Evolutionary conservation across 2,888 invertebrate genomes (phyloP).

Genomic region (Drosophila nr. fundita): DNA sequence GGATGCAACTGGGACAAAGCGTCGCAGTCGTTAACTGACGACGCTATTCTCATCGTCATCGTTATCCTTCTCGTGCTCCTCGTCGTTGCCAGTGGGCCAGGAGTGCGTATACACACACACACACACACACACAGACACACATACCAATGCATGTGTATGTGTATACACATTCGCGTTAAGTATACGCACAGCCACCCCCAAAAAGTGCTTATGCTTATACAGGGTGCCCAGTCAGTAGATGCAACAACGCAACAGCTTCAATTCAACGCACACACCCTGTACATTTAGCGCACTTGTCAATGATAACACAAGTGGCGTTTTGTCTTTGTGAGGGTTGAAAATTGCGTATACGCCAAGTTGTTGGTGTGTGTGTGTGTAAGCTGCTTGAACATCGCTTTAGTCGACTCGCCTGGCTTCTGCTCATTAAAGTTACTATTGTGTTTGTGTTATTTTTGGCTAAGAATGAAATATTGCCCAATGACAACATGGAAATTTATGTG

Average conservation of each 20-base stretch:
- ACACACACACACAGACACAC: background rate
- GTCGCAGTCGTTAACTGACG: slow-evolving; percentile 77
- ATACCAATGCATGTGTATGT: background rate
- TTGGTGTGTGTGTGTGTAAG: slow-evolving; percentile 27
- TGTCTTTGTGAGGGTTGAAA: slow-evolving; percentile 69
- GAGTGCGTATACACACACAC: slow-evolving; percentile 39
- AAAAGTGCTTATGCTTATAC: slow-evolving; percentile 44
- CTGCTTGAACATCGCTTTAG: slow-evolving; percentile 18
- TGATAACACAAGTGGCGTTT: slow-evolving; percentile 67
- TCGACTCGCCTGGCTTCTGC: slow-evolving; percentile 21
- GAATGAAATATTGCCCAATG: slow-evolving; percentile 1
- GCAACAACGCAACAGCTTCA: background rate
- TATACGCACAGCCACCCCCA: slow-evolving; percentile 62
- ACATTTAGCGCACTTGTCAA: slow-evolving; percentile 63
- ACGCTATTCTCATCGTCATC: slow-evolving; percentile 56
- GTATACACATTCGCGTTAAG: slow-evolving; percentile 45
- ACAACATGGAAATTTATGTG: slow-evolving; percentile 1
- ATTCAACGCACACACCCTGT: slow-evolving; percentile 59
- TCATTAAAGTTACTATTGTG: slow-evolving; percentile 51
- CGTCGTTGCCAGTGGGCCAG: slow-evolving; percentile 43
- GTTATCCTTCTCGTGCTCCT: slow-evolving; percentile 52
- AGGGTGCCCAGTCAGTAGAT: slow-evolving; percentile 42
- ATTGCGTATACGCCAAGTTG: slow-evolving; percentile 61
- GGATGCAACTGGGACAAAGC: slow-evolving; percentile 81
- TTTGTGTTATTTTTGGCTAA: background rate